Evolutionary conservation across 2,888 invertebrate genomes (phyloP).

Genomic region (Acanthosepion pharaonis): DNA sequence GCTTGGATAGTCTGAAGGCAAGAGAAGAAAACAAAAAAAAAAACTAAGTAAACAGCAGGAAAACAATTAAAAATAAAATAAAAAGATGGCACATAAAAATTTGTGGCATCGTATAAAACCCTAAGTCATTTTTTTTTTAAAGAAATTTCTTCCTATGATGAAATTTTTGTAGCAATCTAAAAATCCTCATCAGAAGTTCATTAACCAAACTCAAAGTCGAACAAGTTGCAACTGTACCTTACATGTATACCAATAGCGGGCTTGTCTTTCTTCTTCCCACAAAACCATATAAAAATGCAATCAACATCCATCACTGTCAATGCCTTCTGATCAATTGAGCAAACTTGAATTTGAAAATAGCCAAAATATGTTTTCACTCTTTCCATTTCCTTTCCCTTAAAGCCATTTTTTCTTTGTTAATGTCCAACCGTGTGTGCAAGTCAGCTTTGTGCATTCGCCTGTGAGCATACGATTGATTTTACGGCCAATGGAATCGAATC

Average conservation of each 20-base stretch:
- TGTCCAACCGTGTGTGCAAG: slow-evolving; percentile 8
- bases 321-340: not conserved
- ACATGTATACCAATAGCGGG: not conserved
- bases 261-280: not conserved
- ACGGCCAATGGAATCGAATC: not conserved
- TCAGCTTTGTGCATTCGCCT: not conserved
- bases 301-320: slow-evolving; percentile 20
- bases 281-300: not conserved
- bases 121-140: not conserved
- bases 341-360: slow-evolving; percentile 16
- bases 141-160: not conserved
- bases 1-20: not conserved
- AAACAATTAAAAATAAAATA: not conserved
- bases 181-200: not conserved
- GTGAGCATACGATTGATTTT: not conserved
- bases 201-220: not conserved
- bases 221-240: not conserved
- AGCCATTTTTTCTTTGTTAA: not conserved
- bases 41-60: not conserved
- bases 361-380: slow-evolving; percentile 6
- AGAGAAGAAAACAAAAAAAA: not conserved
- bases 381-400: not conserved
- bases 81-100: not conserved
- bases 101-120: not conserved
- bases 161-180: slow-evolving; percentile 4